Percentiles rank a stretch among this genome's conserved stretches.
Evolutionary conservation across 2,888 invertebrate species (phyloP).

Genomic region (Caenorhabditis macrosperma): DNA sequence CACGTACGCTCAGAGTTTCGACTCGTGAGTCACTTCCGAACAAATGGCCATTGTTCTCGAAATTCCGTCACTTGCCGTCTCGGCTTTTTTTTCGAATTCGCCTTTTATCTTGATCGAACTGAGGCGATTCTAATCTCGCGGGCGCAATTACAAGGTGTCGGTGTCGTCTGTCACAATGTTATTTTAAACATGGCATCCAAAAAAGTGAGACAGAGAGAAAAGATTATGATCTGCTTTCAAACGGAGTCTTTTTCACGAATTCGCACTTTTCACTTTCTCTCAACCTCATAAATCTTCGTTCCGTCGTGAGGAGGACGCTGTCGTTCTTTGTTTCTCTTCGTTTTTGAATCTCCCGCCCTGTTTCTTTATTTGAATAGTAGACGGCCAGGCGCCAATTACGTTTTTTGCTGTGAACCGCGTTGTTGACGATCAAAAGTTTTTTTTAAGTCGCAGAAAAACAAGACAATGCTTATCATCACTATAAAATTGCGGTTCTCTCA

Average conservation of each 20-base stretch:
- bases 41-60: not conserved
- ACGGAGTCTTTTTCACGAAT: conserved; percentile 19
- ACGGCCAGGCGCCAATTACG: too few species aligned
- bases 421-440: too few species aligned
- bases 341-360: not conserved
- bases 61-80: not conserved
- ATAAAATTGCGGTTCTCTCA: not conserved
- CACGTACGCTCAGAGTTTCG: not conserved
- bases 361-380: not conserved
- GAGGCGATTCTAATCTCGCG: conserved; percentile 3
- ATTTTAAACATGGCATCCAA: conserved; percentile 30
- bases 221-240: conserved; percentile 24
- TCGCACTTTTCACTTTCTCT: conserved; percentile 33
- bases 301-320: not conserved
- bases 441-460: not conserved
- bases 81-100: not conserved
- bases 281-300: conserved; percentile 31
- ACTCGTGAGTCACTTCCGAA: not conserved
- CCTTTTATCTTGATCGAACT: not conserved
- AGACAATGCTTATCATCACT: not conserved
- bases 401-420: too few species aligned
- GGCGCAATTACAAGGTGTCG: conserved; percentile 20
- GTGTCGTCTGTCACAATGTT: conserved; percentile 35
- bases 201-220: conserved; percentile 16
- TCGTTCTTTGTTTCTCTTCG: conserved; percentile 1